Base-by-base conservation (phyloP, 2,113 vertebrate genomes). In the Motacilla tschutschensis region DNA sequence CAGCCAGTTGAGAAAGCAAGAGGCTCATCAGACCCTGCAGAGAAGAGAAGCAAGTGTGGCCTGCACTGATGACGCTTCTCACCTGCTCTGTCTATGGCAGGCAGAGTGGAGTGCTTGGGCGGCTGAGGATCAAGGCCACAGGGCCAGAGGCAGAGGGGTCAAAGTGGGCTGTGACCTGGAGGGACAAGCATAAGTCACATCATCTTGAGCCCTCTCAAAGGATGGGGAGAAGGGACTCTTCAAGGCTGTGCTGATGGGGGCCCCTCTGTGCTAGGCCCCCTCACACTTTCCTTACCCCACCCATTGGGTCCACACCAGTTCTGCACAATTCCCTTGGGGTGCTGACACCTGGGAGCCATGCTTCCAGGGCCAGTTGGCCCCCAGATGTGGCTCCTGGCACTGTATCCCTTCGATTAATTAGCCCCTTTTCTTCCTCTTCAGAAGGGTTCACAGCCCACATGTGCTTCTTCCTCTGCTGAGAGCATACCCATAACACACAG, bases 331-430 rank as follows among this genome's bases (percentile, higher is more conserved):
- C 65, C 44, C 35, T 44, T 6, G 6, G 31, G 63, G 33, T 1
- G 1, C 43, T 50, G 89, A 74, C 89, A 92, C 85, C 91, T 77
- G 60, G 84, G 64, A 74, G 19, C 81, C 84, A 79, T 5, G 13
- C 58, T 84, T 86, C 65, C 41, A 88, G 50, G 72, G 48, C 69
- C 91, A 92, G 78, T 93, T 95, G 94, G 92, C 38, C 63, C 72
- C 51, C 94, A 95, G 85, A 95, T 95, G 93, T 85, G 46, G 31
- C 78, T 95, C 65, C 91, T 95, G 94, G 94, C 89, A 64, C 66
- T 33, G 26, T 69, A 87, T 93, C 60, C 58, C 33, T 92, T 89
- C 80, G 6, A 87, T 92, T 92, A 95, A 96, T 95, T 93, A 93
- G 65, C 41, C 66, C 53, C 12, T 90, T 94, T 84, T 94, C 80